Base-by-base conservation (phyloP, 1,140 invertebrate genomes). In the Cheumatopsyche charites region DNA sequence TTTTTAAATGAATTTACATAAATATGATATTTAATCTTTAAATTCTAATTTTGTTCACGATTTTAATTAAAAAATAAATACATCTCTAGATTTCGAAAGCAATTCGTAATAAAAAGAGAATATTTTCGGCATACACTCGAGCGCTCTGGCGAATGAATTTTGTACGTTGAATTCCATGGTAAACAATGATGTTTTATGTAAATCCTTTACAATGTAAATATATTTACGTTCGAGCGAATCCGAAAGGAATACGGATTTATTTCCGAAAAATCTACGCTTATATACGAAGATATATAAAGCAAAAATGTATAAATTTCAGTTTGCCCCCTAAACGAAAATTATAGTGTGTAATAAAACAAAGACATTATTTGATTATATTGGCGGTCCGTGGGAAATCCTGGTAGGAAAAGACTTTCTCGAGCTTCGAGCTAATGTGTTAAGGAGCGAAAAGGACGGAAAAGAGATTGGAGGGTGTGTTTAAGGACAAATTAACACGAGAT, bases 181-280 rank as follows among this genome's bases (percentile, higher is more conserved):
- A 58, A 58, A 58, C 19, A 58, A 25, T 25, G 13, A 58, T 58
- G 55, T 58, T 58, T 58, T 58, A 58, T 58, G 55, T 58, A 58
- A 13, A 58, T 58, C 55, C 55, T 25, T 58, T 23, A 12, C 23
- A 58, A 23, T 25, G 55, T 58, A 26, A 58, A 58, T 26, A 58
- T 26, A 58, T 58, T 58, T 58, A 58, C 55, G 55, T 58, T 58
- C 7, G 21, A 26, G 55, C 23, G 55, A 58, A 58, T 58, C 23
- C 21, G 21, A 58, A 58, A 58, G 55, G 21, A 58, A 58, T 26
- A 58, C 55, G 23, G 47, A 52, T 52, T 52, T 58, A 58, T 58
- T 25, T 58, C 55, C 19, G 1, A 58, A 58, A 58, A 47, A 36
- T 36, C 43, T 3, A 47, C 13, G 15, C 15, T 3, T 47, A 47